Conservation (phyloP, 2,888 invertebrate species). For the Polyploca ridens region DNA sequence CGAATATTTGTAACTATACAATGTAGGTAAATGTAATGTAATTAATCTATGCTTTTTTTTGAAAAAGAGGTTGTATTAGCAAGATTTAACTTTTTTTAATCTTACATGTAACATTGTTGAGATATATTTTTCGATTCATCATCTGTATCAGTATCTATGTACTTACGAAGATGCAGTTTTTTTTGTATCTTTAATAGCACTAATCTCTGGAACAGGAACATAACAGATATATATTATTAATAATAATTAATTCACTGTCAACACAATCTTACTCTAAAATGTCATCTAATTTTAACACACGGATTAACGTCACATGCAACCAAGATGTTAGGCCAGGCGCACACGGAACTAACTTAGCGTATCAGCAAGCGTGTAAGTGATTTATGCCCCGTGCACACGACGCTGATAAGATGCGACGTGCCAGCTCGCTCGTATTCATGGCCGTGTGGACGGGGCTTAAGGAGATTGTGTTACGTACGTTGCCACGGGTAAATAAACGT, state of each 20-base stretch:
- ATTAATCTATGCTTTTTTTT: too few relatives aligned
- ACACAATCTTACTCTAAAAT: background rate
- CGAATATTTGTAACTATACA: too few relatives aligned
- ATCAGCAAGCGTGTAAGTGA: conserved; percentile 43
- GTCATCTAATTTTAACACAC: background rate
- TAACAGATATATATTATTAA: too few relatives aligned
- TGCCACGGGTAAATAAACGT: background rate
- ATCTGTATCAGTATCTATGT: too few relatives aligned
- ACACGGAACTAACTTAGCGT: conserved; percentile 30
- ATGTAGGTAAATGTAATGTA: too few relatives aligned
- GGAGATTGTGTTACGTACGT: conserved; percentile 19
- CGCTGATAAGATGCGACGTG: background rate
- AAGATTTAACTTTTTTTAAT: too few relatives aligned
- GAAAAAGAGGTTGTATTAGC: too few relatives aligned
- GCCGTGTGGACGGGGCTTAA: conserved; percentile 36
- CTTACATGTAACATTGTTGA: too few relatives aligned
- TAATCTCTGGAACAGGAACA: too few relatives aligned
- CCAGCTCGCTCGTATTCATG: conserved; percentile 14
- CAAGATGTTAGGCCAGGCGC: conserved; percentile 37
- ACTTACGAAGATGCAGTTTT: too few relatives aligned
- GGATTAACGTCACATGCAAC: conserved; percentile 14
- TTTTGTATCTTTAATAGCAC: too few relatives aligned
- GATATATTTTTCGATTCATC: too few relatives aligned
- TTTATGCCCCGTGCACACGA: conserved; percentile 49
- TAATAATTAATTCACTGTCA: background rate